These are phyloP conservation scores for Drosophila trapezifrons DNA, from an alignment of 1,140 invertebrate genomes.

Conservation along the genomic window DNA sequence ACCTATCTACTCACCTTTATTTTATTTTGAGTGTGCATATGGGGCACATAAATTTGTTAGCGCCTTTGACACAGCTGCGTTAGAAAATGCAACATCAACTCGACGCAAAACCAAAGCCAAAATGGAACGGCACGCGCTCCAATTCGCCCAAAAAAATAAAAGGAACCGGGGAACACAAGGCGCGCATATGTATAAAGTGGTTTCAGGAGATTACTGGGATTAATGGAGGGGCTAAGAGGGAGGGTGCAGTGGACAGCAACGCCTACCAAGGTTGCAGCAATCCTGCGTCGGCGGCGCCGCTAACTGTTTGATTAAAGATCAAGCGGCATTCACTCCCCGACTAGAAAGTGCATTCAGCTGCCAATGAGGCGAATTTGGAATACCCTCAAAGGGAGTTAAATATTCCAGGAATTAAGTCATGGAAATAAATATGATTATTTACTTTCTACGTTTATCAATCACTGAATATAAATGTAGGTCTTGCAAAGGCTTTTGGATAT, in stretches of 20 bases:
- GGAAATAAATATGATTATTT: neutral
- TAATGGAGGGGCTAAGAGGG: neutral
- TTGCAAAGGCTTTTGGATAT: neutral
- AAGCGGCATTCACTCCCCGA: slow-evolving; percentile 27
- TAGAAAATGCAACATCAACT: slow-evolving; percentile 32
- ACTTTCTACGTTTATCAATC: neutral
- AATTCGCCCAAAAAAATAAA: slow-evolving; percentile 40
- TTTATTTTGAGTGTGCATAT: slow-evolving; percentile 21
- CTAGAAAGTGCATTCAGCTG: slow-evolving; percentile 14
- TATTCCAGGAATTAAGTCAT: neutral
- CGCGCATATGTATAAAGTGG: slow-evolving; percentile 2
- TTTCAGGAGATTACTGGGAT: slow-evolving; percentile 3
- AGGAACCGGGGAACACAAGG: slow-evolving; percentile 3
- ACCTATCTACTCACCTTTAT: neutral
- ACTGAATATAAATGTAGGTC: neutral
- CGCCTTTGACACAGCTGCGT: slow-evolving; percentile 74
- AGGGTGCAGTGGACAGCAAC: slow-evolving; percentile 22
- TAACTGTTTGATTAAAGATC: slow-evolving; percentile 73
- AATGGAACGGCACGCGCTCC: slow-evolving; percentile 62
- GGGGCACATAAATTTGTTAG: slow-evolving; percentile 69
- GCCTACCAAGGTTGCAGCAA: slow-evolving; percentile 73
- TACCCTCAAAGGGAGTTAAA: neutral
- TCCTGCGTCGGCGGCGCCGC: slow-evolving; percentile 70
- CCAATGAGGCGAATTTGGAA: neutral
- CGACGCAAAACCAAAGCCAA: slow-evolving; percentile 31